Evolutionary conservation across 2,888 invertebrate species (phyloP).

Genomic region (Amiota communis): DNA sequence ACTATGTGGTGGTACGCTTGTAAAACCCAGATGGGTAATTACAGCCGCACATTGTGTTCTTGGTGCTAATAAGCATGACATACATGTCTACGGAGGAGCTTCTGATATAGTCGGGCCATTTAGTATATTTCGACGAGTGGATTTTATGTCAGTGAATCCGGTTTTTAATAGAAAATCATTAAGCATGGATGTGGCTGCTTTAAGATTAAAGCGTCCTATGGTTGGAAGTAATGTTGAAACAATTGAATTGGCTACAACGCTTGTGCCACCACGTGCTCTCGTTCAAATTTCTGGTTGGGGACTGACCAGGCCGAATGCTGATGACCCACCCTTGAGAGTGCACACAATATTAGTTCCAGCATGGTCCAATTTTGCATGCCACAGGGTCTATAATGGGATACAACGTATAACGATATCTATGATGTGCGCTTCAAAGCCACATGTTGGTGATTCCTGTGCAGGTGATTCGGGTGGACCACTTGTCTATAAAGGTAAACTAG

Average conservation of each 20-base stretch:
- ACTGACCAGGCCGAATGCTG: conserved; percentile 29
- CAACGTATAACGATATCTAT: conserved; percentile 57
- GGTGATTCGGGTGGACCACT: conserved; percentile 71
- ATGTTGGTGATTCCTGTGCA: conserved; percentile 59
- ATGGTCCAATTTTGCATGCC: conserved; percentile 46
- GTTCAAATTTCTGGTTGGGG: conserved; percentile 61
- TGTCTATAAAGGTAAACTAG: conserved; percentile 56
- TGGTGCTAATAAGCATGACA: conserved; percentile 27
- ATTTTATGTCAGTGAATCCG: conserved; percentile 41
- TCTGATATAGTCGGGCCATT: conserved; percentile 41
- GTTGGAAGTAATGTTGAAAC: conserved; percentile 51
- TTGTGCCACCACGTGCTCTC: conserved; percentile 43
- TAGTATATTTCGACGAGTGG: conserved; percentile 40
- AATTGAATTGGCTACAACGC: conserved; percentile 49
- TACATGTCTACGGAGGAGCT: conserved; percentile 52
- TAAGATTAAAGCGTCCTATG: conserved; percentile 49
- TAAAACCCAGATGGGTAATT: conserved; percentile 55
- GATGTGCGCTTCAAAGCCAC: conserved; percentile 59
- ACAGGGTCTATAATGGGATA: conserved; percentile 40
- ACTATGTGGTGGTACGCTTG: conserved; percentile 57
- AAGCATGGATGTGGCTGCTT: conserved; percentile 58
- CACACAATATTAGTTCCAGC: conserved; percentile 51
- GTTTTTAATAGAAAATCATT: conserved; percentile 51
- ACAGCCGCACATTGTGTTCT: conserved; percentile 60
- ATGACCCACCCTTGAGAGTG: conserved; percentile 44